Evolutionary conservation across 2,888 invertebrate genomes (phyloP), one percentile per base, ranked within the genome.

Genomic region (Ligdia adustata): DNA sequence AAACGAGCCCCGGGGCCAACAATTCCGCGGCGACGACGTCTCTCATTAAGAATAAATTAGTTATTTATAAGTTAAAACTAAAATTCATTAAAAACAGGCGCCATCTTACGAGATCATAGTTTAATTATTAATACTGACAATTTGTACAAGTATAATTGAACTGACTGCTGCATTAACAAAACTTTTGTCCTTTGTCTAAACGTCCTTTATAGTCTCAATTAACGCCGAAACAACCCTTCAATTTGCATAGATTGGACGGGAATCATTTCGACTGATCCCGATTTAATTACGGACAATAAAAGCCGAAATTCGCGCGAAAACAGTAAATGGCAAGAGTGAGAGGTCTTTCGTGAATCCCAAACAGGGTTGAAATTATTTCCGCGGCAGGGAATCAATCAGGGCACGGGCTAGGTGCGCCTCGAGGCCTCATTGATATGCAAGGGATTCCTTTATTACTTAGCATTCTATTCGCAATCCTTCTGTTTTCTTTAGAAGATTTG

Each of bases 401-500:
- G 37, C 48, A 11, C 31, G 24, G 72, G 72, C 65, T 65, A 70
- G 72, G 74, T 79, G 75, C 64, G 70, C 64, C 72, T 68, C 61
- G 59, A 69, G 64, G 61, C 62, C 75, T 85, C 78, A 84, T 85
- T 84, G 72, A 79, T 79, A 84, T 84, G 82, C 82, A 82, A 78
- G 80, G 69, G 73, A 72, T 78, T 69, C 78, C 75, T 84, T 66
- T 83, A 82, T 83, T 84, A 76, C 78, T 71, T 71, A 71, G 72
- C 76, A 77, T 82, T 82, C 75, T 77, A 82, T 84, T 77, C 75
- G 63, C 66, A 69, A 66, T 66, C 64, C 66, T 63, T 66, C 62
- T 65, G 66, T 75, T 77, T 75, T 69, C 69, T 72, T 69, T 67
- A 62, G 66, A 72, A 65, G 54, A 64, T 67, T 64, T 66, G 67